Evolutionary conservation across 2,888 invertebrate species (phyloP), one percentile per base, ranked within the genome.

Genomic region (Ormyrus thymus): DNA sequence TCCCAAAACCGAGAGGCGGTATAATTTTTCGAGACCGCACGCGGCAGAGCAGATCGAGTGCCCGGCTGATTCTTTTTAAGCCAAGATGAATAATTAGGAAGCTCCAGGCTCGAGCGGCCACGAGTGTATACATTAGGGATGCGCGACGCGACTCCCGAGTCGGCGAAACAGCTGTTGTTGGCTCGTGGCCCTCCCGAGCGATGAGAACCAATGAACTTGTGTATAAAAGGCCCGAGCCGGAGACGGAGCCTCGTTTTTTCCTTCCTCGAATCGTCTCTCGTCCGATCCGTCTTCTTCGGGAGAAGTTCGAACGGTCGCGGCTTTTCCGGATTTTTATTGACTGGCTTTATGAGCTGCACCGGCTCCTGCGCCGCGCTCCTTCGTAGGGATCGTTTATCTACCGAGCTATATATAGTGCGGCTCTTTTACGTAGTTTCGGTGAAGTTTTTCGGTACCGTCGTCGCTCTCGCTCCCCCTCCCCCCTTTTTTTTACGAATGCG

Each of bases 41-140:
- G 11, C 6, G 50, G n/a, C 62, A 7, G 58, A 65, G 13, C n/a
- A n/a, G 8, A 64, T 10, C 5, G 9, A 55, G 53, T 7, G 55
- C 29, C 4, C 29, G 29, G 61, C 79, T 70, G 65, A 77, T 70
- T 74, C 73, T 77, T 77, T 77, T 74, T 66, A 70, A 79, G 72
- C 76, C 70, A 75, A 78, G 78, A 78, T 72, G 80, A 75, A 75
- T 75, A 75, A 75, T 75, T 64, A 72, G 68, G 68, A 68, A 77
- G 75, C 77, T 77, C 55, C 64, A 61, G 78, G 75, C 77, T 77
- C 61, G 64, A 61, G 64, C 64, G 53, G 53, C 7, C 50, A 11
- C 5, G 1, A 43, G 29, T 29, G 4, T 29, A 29, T 45, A 13
- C 68, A 50, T 64, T 45, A n/a, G 46, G 46, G 43, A 56, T 68